phyloP scores from a whole-genome alignment of 2,113 vertebrate genomes.

The Poeciliopsis occidentalis region DNA sequence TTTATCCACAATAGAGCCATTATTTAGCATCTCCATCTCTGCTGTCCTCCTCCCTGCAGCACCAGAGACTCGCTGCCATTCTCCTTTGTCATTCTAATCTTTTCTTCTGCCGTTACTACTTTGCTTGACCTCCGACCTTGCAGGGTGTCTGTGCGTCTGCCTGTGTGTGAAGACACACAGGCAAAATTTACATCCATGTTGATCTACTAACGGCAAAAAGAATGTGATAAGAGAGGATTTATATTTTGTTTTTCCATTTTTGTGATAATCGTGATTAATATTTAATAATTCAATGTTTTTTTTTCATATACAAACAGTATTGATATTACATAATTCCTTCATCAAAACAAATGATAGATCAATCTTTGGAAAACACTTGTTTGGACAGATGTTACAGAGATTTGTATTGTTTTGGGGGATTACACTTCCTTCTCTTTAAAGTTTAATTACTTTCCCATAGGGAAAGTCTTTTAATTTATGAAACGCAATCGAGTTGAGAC shows the following conservation, averaged over 20 bases:
- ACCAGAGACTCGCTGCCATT: slow-evolving; percentile 55
- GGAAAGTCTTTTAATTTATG: neutral
- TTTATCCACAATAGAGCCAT: slow-evolving; percentile 68
- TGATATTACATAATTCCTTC: neutral
- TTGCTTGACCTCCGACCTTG: slow-evolving; percentile 64
- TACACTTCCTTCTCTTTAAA: neutral
- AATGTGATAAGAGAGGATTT: neutral
- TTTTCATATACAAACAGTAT: slow-evolving; percentile 1
- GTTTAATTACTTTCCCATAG: neutral
- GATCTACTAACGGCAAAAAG: slow-evolving; percentile 18
- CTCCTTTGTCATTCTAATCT: slow-evolving; percentile 74
- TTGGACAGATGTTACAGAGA: neutral
- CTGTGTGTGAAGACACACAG: slow-evolving; percentile 1
- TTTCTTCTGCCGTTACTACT: slow-evolving; percentile 60
- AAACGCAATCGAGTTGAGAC: too few species aligned
- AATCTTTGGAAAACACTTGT: neutral
- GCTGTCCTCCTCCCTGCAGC: slow-evolving; percentile 50
- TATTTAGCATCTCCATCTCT: slow-evolving; percentile 70
- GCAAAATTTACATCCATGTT: slow-evolving; percentile 21
- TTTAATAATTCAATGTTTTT: too few species aligned
- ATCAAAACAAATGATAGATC: neutral
- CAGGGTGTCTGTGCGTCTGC: neutral
- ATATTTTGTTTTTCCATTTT: too few species aligned
- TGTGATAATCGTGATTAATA: too few species aligned
- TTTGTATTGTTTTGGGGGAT: neutral